Conservation (phyloP, 2,888 invertebrate species). For the Panopea generosa region DNA sequence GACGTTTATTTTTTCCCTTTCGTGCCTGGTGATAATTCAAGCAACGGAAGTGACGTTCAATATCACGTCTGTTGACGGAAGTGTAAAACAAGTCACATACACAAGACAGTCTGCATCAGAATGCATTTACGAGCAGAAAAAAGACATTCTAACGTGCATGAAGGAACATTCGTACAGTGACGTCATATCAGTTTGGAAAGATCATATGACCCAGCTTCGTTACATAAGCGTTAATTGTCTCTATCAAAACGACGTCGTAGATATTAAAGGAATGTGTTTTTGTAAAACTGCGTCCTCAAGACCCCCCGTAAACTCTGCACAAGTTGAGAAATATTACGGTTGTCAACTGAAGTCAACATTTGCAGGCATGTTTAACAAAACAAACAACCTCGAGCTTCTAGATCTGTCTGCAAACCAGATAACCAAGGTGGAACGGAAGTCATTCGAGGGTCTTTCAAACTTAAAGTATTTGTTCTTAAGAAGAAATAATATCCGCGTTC, state of each 20-base stretch:
- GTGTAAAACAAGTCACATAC: slow-evolving; percentile 9
- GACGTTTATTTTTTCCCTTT: too few species aligned
- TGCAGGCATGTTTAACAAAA: slow-evolving; percentile 8
- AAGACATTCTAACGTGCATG: slow-evolving; percentile 26
- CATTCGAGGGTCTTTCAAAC: slow-evolving; percentile 31
- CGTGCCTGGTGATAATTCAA: too few species aligned
- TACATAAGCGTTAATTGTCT: slow-evolving; percentile 53
- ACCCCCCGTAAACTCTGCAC: neutral
- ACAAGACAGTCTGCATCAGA: slow-evolving; percentile 23
- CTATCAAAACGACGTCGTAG: neutral
- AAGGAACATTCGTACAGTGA: slow-evolving; percentile 26
- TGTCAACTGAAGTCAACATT: slow-evolving; percentile 33
- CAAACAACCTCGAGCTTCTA: slow-evolving; percentile 36
- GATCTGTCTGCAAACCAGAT: slow-evolving; percentile 52
- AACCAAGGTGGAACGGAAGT: slow-evolving; percentile 1
- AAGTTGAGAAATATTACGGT: slow-evolving; percentile 9
- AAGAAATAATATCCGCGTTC: slow-evolving; percentile 12
- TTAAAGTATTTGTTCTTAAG: slow-evolving; percentile 42
- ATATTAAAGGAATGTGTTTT: slow-evolving; percentile 7
- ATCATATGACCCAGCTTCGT: slow-evolving; percentile 13
- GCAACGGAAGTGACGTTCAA: slow-evolving; percentile 19
- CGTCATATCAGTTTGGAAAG: slow-evolving; percentile 43
- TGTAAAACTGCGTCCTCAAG: slow-evolving; percentile 19
- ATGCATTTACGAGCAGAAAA: slow-evolving; percentile 29
- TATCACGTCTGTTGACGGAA: slow-evolving; percentile 26